Base-by-base conservation (phyloP, 2,888 invertebrate genomes). In the Pheosia tremula region DNA sequence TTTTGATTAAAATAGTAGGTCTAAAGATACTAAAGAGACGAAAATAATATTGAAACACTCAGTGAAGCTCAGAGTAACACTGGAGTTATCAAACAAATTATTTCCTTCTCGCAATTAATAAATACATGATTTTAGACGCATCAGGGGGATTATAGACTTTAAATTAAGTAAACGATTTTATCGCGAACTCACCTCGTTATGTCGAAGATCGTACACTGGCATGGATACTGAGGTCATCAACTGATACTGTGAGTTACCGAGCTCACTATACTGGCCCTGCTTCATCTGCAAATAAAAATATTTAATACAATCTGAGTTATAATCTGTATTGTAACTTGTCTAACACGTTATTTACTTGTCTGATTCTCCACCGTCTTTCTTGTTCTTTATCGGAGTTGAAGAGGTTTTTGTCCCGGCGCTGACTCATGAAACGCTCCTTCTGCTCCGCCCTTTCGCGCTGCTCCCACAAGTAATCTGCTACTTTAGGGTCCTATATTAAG, bases 141-240 rank as follows among this genome's bases (percentile, higher is more conserved):
- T 67, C 64, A 63, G 75, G 78, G 77, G 77, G n/a, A 39, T 39
- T 55, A 24, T 55, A 5, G 38, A 74, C 56, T 66, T 69, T 63
- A 38, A 74, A 70, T 58, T 57, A 60, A 60, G 60, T 61, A 69
- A 70, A 61, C 52, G 61, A 62, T 62, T 63, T 55, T 58, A 62
- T 64, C 66, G 60, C 58, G 60, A 72, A 80, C 96, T 95, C 95
- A 97, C 97, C 95, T 97, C 97, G 88, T 97, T 96, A 74, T 97
- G 96, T 56, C 97, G 96, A 74, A 96, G 95, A 92, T 98, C 98
- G 86, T 98, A 98, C 49, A 98, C 98, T 7, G 98, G 98, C 94
- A 98, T 96, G 62, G 98, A 97, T 13, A 98, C 97, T 7, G 98
- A 98, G 11, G 98, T 98, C 96, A 98, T 97, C 83, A 98, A 94